Evolutionary conservation across 1,140 invertebrate species (phyloP), one percentile per base, ranked within the genome.

Genomic region (Hesperophylax magnus): DNA sequence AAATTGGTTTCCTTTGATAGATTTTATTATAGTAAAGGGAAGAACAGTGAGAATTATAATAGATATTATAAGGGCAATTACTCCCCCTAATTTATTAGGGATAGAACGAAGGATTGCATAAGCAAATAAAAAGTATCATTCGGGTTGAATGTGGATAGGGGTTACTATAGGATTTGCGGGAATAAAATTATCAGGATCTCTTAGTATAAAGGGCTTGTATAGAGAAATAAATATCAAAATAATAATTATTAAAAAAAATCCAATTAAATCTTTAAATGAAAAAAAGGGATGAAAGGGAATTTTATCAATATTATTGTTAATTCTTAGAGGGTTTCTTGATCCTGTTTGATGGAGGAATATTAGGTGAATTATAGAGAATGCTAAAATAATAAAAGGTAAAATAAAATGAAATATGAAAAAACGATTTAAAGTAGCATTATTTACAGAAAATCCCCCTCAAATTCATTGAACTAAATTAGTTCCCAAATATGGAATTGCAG

Each of bases 51-150:
- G 87, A 90, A 94, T 93, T 85, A 91, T 82, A 89, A 94, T 93
- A 84, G 91, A 92, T 86, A 92, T 69, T 72, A 92, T 79, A 88
- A 94, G 85, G n/a, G 91, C 91, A 86, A 94, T 89, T 56, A 94
- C 93, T 82, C 93, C 93, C 82, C 93, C 92, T 90, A 94, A 86
- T 92, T 95, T 95, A 91, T 94, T 94, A 75, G 93, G 93, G 84
- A 95, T 93, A 80, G 93, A 92, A 69, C 93, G 93, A 85, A 95
- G 84, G 90, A 95, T 95, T 22, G 93, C 92, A 87, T 95, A 94
- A 27, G 93, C 93, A 91, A 94, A 94, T 90, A 94, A 88, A 87
- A 95, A 95, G 87, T 94, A 94, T 92, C 92, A 94, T 91, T 94
- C 93, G 78, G 93, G 93, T 91, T 94, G 91, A 91, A 95, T 94